These are phyloP conservation scores for Diadegma fenestrale DNA, from an alignment of 2,888 invertebrate species.

Conservation along the genomic window DNA sequence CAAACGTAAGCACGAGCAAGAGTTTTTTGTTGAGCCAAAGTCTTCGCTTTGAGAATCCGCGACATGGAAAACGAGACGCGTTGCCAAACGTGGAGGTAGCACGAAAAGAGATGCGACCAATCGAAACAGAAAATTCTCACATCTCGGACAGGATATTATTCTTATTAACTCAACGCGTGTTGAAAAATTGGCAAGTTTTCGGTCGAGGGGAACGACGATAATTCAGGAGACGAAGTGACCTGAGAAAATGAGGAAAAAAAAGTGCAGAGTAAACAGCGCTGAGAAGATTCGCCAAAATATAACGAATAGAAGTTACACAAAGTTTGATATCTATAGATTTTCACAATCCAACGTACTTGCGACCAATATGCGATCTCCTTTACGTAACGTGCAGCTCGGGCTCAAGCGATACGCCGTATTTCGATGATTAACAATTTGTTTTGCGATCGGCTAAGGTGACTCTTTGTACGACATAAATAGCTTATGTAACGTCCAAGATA, in stretches of 20 bases:
- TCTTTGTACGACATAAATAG: slow-evolving; percentile 83
- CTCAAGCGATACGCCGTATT: slow-evolving; percentile 80
- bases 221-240: slow-evolving; percentile 20
- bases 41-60: neutral
- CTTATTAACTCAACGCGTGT: slow-evolving; percentile 13
- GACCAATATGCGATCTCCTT: slow-evolving; percentile 71
- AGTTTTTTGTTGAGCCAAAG: slow-evolving; percentile 1
- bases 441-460: slow-evolving; percentile 84
- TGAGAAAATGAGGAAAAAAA: neutral
- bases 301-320: slow-evolving; percentile 30
- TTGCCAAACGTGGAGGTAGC: neutral
- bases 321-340: slow-evolving; percentile 13
- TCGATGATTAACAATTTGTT: slow-evolving; percentile 84
- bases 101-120: neutral
- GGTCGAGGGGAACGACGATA: slow-evolving; percentile 45
- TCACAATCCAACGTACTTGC: slow-evolving; percentile 46
- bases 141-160: neutral
- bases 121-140: neutral
- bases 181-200: slow-evolving; percentile 62
- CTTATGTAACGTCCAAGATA: slow-evolving; percentile 83
- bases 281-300: slow-evolving; percentile 58
- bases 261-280: slow-evolving; percentile 33
- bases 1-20: neutral
- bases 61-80: neutral
- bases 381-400: slow-evolving; percentile 77